Percentiles rank a stretch among this genome's conserved stretches.
Conservation (phyloP, 2,888 invertebrate genomes). For the Stratiomys singularior region DNA sequence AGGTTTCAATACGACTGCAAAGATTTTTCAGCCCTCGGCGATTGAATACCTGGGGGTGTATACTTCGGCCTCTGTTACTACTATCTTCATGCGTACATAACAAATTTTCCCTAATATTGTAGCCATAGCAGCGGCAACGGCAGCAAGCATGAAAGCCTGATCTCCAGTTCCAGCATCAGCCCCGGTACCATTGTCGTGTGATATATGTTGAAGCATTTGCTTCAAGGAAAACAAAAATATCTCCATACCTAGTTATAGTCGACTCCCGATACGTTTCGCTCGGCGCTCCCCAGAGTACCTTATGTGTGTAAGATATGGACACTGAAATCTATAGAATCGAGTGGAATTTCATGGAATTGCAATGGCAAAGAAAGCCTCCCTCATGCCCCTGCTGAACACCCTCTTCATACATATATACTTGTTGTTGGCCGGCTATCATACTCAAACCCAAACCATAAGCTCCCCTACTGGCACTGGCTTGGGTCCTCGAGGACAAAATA, state of each 20-base stretch:
- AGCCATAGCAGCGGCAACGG: slow-evolving; percentile 31
- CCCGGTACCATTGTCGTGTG: not conserved
- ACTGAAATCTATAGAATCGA: slow-evolving; percentile 28
- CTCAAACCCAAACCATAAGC: not conserved
- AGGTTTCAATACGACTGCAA: slow-evolving; percentile 64
- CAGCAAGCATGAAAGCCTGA: not conserved
- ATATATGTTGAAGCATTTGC: slow-evolving; percentile 33
- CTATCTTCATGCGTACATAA: slow-evolving; percentile 57
- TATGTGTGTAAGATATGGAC: slow-evolving; percentile 37
- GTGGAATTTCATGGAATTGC: slow-evolving; percentile 35
- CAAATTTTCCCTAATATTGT: slow-evolving; percentile 48
- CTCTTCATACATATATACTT: slow-evolving; percentile 11
- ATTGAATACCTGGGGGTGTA: slow-evolving; percentile 66
- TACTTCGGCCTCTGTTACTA: slow-evolving; percentile 59
- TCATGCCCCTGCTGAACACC: not conserved
- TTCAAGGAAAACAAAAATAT: slow-evolving; percentile 41
- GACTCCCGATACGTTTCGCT: not conserved
- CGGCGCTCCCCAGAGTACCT: slow-evolving; percentile 8
- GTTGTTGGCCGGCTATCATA: slow-evolving; percentile 9
- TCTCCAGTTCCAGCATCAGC: slow-evolving; percentile 13
- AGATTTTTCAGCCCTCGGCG: slow-evolving; percentile 66
- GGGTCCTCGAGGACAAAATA: slow-evolving; percentile 35
- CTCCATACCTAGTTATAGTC: slow-evolving; percentile 8
- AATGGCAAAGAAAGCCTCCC: slow-evolving; percentile 24
- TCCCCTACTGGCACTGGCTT: not conserved